phyloP scores from a whole-genome alignment of 2,888 invertebrate species.

The Spilarctia lutea region DNA sequence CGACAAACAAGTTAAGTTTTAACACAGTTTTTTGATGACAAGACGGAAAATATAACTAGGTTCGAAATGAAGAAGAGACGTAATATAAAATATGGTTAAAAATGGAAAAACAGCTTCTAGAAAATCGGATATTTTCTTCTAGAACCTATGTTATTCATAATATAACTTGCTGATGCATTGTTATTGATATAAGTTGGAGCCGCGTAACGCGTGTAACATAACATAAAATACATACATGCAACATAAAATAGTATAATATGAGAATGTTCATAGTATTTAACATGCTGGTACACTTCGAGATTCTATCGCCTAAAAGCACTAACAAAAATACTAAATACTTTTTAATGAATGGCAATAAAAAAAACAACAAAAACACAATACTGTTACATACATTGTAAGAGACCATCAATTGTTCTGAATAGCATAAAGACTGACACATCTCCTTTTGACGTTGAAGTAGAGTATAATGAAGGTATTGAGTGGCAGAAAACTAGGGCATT shows the following conservation, averaged over 20 bases:
- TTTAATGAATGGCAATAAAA: not conserved
- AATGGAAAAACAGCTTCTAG: not conserved
- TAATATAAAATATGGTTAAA: not conserved
- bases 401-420: not conserved
- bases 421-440: constrained; percentile 23
- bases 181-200: too few relatives aligned
- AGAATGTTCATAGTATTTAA: too few relatives aligned
- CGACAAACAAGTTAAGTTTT: not conserved
- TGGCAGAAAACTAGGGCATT: constrained; percentile 27
- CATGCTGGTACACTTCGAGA: too few relatives aligned
- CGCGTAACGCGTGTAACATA: not conserved
- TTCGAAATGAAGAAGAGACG: not conserved
- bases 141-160: not conserved
- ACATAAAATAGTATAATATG: too few relatives aligned
- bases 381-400: not conserved
- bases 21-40: not conserved
- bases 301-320: not conserved
- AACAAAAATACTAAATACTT: not conserved
- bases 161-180: too few relatives aligned
- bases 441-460: constrained; percentile 16
- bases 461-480: constrained; percentile 33
- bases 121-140: not conserved
- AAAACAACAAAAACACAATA: not conserved
- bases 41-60: not conserved
- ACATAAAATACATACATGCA: not conserved